A percentile compares a stretch with the other conserved stretches of the same genome.
Evolutionary conservation across 2,113 vertebrate species (phyloP).

Genomic region (Pithys albifrons): DNA sequence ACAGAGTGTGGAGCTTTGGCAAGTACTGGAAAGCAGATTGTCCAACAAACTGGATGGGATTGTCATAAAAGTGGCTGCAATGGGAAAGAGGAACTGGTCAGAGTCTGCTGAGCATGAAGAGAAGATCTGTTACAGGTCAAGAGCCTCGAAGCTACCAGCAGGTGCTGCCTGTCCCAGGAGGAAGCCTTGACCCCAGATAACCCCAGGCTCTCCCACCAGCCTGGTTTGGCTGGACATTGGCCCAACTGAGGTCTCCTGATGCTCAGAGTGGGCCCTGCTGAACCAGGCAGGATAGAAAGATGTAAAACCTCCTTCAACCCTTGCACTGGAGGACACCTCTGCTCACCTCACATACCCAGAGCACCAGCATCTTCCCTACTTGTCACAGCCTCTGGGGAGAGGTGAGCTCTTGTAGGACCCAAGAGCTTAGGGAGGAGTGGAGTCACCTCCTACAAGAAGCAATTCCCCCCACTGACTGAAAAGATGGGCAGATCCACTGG

Average conservation of each 20-base stretch:
- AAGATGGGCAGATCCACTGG: background rate
- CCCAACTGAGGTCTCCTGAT: background rate
- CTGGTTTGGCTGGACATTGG: background rate
- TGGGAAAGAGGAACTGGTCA: background rate
- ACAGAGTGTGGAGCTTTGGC: conserved; percentile 94
- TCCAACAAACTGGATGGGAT: conserved; percentile 96
- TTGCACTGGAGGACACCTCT: background rate
- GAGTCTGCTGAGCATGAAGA: background rate
- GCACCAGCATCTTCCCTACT: background rate
- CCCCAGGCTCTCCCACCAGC: background rate
- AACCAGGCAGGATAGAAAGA: background rate
- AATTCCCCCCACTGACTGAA: background rate
- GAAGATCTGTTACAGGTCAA: background rate
- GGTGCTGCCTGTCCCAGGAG: background rate
- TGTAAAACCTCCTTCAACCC: background rate
- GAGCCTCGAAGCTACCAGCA: background rate
- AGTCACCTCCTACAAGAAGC: background rate
- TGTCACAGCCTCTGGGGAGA: background rate
- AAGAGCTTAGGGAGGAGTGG: background rate
- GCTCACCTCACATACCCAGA: background rate
- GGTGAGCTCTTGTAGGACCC: background rate
- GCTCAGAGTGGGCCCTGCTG: background rate
- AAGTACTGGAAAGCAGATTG: conserved; percentile 92
- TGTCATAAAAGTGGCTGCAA: conserved; percentile 93
- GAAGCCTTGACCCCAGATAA: background rate